Evolutionary conservation across 1,140 invertebrate genomes (phyloP).

Genomic region (Heterodera schachtii): DNA sequence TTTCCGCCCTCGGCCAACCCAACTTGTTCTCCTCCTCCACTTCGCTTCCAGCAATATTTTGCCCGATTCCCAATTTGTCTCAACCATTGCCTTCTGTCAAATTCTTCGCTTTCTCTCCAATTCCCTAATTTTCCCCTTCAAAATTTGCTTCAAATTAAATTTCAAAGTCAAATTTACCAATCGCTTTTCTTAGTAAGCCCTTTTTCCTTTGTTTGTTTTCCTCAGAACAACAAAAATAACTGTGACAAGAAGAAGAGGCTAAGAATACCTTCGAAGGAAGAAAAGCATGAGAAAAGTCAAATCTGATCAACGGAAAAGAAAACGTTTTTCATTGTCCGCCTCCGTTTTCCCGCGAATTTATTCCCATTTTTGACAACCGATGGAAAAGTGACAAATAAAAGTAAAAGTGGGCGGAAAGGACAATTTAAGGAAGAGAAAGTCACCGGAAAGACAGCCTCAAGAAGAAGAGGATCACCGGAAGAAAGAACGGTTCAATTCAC

Average conservation of each 20-base stretch:
- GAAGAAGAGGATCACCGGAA: not conserved
- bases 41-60: constrained; percentile 5
- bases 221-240: not conserved
- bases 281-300: not conserved
- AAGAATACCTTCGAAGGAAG: not conserved
- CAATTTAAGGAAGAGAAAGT: not conserved
- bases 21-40: constrained; percentile 14
- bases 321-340: not conserved
- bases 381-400: not conserved
- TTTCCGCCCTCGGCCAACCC: not conserved
- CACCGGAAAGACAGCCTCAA: not conserved
- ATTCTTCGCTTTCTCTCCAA: not conserved
- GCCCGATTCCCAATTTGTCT: constrained; percentile 2
- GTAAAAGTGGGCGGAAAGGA: not conserved
- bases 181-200: not conserved
- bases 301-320: not conserved
- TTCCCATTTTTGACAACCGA: not conserved
- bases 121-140: not conserved
- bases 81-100: not conserved
- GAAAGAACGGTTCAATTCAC: too few species aligned
- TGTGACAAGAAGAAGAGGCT: not conserved
- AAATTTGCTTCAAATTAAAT: not conserved
- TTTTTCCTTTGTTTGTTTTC: not conserved
- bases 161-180: not conserved
- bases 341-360: not conserved